Conservation (phyloP, 1,140 invertebrate genomes). For the Drosophila malerkotliana region DNA sequence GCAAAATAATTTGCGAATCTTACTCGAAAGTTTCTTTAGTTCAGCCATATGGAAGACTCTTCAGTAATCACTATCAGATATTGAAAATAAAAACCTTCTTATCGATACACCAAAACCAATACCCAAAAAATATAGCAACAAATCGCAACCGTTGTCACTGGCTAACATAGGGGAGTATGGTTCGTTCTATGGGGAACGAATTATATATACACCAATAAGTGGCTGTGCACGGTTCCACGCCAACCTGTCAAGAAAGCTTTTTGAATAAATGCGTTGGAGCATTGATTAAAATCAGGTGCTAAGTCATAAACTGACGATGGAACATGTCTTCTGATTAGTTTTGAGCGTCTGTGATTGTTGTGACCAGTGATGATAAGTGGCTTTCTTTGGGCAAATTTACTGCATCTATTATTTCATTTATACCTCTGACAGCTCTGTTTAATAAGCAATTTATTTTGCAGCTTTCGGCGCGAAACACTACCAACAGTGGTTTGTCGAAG, state of each 20-base stretch:
- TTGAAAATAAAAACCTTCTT: constrained; percentile 20
- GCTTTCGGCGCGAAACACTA: constrained; percentile 52
- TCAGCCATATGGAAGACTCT: constrained; percentile 1
- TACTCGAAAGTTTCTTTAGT: background rate
- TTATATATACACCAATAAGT: constrained; percentile 25
- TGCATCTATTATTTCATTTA: constrained; percentile 5
- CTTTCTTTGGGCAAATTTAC: constrained; percentile 11
- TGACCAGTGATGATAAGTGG: constrained; percentile 11
- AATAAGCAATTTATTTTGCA: constrained; percentile 19
- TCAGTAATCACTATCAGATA: constrained; percentile 22
- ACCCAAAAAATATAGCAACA: constrained; percentile 14
- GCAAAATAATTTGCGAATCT: too few species aligned
- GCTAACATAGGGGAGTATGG: background rate
- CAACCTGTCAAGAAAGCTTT: constrained; percentile 35
- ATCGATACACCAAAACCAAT: constrained; percentile 17
- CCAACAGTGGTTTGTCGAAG: constrained; percentile 33
- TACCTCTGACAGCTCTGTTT: constrained; percentile 1
- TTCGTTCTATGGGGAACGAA: background rate
- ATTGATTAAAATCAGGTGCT: constrained; percentile 66
- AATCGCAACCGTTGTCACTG: constrained; percentile 6
- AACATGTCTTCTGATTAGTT: constrained; percentile 57
- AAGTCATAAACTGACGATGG: constrained; percentile 57
- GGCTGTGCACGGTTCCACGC: constrained; percentile 28
- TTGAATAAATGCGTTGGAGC: constrained; percentile 11
- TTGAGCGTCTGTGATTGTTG: constrained; percentile 37